phyloP scores from a whole-genome alignment of 2,113 vertebrate genomes.

The Apaloderma vittatum region DNA sequence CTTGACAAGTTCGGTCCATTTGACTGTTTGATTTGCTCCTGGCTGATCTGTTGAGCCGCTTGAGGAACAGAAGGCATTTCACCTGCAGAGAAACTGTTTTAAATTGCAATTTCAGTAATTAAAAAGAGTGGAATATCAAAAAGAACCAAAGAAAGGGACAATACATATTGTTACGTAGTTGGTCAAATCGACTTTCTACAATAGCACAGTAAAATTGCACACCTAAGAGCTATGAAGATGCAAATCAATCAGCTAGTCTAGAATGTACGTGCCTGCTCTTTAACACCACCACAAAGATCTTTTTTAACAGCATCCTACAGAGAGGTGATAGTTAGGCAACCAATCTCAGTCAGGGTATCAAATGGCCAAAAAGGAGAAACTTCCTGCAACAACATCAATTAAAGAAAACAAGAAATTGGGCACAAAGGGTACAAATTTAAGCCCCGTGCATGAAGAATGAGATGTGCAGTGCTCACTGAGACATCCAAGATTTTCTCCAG shows the following conservation, averaged over 20 bases:
- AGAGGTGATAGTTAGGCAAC: neutral
- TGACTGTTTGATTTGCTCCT: conserved; percentile 87
- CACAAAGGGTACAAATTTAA: neutral
- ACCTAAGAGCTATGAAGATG: neutral
- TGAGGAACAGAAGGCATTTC: conserved; percentile 86
- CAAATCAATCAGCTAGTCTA: neutral
- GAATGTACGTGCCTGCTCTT: neutral
- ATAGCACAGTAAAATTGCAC: neutral
- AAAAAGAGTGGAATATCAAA: neutral
- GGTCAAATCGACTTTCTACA: neutral
- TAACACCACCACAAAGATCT: neutral
- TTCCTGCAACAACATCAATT: conserved; percentile 1
- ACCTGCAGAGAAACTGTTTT: conserved; percentile 75
- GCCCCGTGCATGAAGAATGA: neutral
- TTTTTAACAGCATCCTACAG: neutral
- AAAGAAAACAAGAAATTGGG: conserved; percentile 20
- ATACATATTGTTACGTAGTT: neutral
- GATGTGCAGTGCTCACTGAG: neutral
- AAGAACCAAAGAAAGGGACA: neutral
- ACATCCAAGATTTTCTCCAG: neutral
- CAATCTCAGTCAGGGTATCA: neutral
- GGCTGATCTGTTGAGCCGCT: conserved; percentile 82
- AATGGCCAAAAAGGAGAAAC: neutral
- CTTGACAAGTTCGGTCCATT: conserved; percentile 89
- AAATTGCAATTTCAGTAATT: neutral